A percentile compares a stretch with the other conserved stretches of the same genome.
Evolutionary conservation across 2,113 vertebrate genomes (phyloP).

Genomic region (Gracilinanus agilis): DNA sequence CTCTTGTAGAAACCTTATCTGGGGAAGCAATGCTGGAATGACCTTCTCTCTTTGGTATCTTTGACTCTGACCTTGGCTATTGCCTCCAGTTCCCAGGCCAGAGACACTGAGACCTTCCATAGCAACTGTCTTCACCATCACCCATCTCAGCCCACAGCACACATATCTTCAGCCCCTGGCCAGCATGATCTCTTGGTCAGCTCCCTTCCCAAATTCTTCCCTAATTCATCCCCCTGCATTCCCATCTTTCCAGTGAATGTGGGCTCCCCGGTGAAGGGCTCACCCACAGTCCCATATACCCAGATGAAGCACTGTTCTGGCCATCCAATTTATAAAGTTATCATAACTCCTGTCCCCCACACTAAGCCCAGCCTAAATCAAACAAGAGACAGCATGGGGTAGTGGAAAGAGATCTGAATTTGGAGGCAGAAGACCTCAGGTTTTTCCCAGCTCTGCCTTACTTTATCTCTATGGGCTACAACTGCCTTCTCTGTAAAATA

Average conservation of each 20-base stretch:
- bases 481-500: neutral
- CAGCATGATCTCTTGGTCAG: neutral
- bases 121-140: neutral
- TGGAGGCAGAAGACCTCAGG: neutral
- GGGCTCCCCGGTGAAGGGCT: neutral
- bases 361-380: neutral
- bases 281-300: neutral
- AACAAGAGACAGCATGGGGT: neutral
- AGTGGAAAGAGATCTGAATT: neutral
- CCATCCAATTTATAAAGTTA: neutral
- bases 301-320: neutral
- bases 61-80: neutral
- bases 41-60: neutral
- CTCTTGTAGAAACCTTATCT: neutral
- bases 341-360: neutral
- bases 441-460: neutral
- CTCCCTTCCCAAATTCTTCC: neutral
- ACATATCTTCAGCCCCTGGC: neutral
- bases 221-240: neutral
- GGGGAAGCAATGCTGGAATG: neutral
- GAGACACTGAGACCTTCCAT: neutral
- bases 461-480: neutral
- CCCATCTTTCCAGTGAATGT: neutral
- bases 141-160: neutral
- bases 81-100: neutral